Evolutionary conservation across 2,113 vertebrate genomes (phyloP).

Genomic region (Sander vitreus): DNA sequence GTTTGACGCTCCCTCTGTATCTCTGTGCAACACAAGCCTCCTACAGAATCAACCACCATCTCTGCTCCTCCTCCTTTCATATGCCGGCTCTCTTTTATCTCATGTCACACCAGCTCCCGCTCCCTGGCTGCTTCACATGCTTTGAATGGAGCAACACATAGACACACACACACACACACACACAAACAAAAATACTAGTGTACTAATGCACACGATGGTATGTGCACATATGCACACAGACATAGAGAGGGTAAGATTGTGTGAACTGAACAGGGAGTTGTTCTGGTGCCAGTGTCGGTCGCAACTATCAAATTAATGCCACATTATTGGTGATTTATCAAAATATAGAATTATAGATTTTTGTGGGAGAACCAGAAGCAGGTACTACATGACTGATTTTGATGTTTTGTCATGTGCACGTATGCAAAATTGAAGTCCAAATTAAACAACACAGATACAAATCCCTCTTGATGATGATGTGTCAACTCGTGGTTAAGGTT

Average conservation of each 20-base stretch:
- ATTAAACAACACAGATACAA: too few relatives aligned
- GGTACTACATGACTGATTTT: neutral
- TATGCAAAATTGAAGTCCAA: too few relatives aligned
- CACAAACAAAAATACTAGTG: constrained; percentile 8
- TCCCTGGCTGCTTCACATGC: constrained; percentile 35
- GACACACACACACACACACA: neutral
- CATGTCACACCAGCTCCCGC: constrained; percentile 47
- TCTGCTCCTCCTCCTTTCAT: constrained; percentile 64
- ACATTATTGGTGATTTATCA: neutral
- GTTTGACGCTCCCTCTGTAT: constrained; percentile 43
- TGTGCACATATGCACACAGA: constrained; percentile 12
- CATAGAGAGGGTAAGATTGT: neutral
- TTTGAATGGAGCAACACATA: constrained; percentile 36
- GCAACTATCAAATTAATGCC: neutral
- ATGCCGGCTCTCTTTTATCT: constrained; percentile 62
- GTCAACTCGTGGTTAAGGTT: too few relatives aligned
- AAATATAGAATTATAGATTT: too few relatives aligned
- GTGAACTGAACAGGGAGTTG: neutral
- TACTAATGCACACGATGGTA: constrained; percentile 6
- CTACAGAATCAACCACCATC: constrained; percentile 57
- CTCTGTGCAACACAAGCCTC: constrained; percentile 54
- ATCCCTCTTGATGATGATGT: too few relatives aligned
- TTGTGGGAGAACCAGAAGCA: neutral
- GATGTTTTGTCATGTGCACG: neutral
- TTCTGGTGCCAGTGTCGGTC: neutral